These are phyloP conservation scores for Onychostruthus taczanowskii DNA, from an alignment of 2,113 vertebrate genomes.

Conservation along the genomic window DNA sequence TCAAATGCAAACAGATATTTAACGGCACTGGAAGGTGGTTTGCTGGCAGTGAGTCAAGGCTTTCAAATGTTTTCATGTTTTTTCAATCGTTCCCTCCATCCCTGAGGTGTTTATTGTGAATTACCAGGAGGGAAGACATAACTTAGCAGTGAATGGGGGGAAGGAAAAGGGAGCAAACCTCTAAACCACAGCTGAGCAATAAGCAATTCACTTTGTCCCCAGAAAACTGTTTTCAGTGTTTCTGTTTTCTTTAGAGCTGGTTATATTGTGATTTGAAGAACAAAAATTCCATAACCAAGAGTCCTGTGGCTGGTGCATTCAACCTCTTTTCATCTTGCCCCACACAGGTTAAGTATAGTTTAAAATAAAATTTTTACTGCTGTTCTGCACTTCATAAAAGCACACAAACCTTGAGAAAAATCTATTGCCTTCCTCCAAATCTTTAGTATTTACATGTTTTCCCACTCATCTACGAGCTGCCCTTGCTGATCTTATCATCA, in stretches of 20 bases:
- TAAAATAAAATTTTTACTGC: constrained; percentile 37
- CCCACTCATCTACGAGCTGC: neutral
- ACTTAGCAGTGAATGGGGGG: neutral
- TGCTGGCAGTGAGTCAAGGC: neutral
- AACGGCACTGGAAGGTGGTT: neutral
- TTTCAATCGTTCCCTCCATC: neutral
- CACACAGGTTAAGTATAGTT: constrained; percentile 2
- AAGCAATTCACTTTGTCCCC: neutral
- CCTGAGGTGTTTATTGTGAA: neutral
- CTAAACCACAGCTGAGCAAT: neutral
- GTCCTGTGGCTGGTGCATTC: neutral
- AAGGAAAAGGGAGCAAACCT: neutral
- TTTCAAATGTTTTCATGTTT: neutral
- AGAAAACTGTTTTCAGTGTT: neutral
- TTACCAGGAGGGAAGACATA: neutral
- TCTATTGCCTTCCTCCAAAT: neutral
- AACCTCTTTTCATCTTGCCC: constrained; percentile 6
- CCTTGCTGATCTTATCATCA: neutral
- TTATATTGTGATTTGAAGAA: constrained; percentile 8
- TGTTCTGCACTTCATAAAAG: neutral
- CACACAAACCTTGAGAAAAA: neutral
- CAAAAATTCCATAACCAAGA: neutral
- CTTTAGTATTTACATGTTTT: neutral
- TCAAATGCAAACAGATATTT: constrained; percentile 9
- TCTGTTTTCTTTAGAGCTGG: constrained; percentile 20